A percentile compares a stretch with the other conserved stretches of the same genome.
Evolutionary conservation across 2,888 invertebrate genomes (phyloP).

Genomic region (Limnephilus marmoratus): DNA sequence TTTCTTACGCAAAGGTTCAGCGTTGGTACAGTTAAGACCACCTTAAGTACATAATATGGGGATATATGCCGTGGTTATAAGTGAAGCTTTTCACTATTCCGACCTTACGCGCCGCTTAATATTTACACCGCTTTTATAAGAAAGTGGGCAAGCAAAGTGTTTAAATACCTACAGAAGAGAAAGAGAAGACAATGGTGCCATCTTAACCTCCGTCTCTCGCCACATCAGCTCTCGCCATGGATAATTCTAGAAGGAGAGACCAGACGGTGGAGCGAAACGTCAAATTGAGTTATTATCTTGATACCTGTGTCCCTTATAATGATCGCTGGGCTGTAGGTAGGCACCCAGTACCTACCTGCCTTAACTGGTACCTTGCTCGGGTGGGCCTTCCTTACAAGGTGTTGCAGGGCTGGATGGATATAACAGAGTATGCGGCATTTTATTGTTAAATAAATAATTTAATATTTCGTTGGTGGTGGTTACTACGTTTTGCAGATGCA

Average conservation of each 20-base stretch:
- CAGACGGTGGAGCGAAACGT: conserved; percentile 34
- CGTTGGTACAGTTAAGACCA: no score
- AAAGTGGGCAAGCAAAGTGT: neutral
- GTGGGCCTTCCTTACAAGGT: neutral
- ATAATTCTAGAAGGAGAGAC: conserved; percentile 33
- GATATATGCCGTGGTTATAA: no score
- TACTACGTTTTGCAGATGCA: neutral
- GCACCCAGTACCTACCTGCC: neutral
- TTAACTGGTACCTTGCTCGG: neutral
- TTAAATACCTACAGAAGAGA: neutral
- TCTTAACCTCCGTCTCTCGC: neutral
- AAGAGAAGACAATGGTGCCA: neutral
- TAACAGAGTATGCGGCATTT: neutral
- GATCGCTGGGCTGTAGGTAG: neutral
- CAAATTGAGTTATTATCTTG: conserved; percentile 55
- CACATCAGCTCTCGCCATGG: neutral
- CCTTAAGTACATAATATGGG: no score
- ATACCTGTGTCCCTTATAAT: conserved; percentile 32
- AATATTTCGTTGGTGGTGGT: neutral
- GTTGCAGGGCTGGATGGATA: neutral
- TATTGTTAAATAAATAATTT: neutral
- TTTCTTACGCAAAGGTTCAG: no score
- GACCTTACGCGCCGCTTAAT: no score
- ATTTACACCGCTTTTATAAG: no score
- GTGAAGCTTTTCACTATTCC: no score